These are phyloP conservation scores for human (Homo sapiens) DNA, from an alignment of 2,113 vertebrate species.

Conservation along the genomic window GRCh38 chr2:114053501-114054000, in stretches of 20 bases:
- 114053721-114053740: neutral
- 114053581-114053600: neutral
- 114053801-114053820: neutral
- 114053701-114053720: neutral
- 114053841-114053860: neutral
- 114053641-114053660: constrained; percentile 4
- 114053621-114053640: neutral
- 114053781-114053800: neutral
- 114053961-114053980: neutral
- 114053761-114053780: neutral
- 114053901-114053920: neutral
- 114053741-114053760: neutral
- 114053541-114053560: neutral
- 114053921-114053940: neutral
- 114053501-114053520: neutral
- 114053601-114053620: neutral
- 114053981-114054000: neutral
- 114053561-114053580: neutral
- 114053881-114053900: neutral
- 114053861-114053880: neutral
- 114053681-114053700: neutral
- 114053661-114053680: neutral
- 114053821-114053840: neutral
- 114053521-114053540: neutral
- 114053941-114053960: neutral